phyloP scores from a whole-genome alignment of 2,797 vertebrate species.

The Danio choprae region DNA sequence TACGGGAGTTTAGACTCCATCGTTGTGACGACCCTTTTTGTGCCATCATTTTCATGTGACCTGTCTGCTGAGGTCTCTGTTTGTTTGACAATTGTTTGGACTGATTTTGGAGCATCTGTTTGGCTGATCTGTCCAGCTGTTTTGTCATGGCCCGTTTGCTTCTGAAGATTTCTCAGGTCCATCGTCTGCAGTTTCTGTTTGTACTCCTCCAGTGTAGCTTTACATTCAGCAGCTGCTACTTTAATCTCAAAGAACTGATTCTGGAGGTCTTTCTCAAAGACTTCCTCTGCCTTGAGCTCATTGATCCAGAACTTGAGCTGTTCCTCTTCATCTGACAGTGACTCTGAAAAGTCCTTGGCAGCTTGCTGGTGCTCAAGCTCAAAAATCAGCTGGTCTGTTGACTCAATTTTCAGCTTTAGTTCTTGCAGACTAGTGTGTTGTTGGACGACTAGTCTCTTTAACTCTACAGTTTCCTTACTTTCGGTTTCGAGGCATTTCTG shows the following conservation, averaged over 20 bases:
- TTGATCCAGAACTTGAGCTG: conserved; percentile 80
- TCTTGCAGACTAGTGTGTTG: conserved; percentile 72
- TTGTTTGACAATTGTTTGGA: conserved; percentile 17
- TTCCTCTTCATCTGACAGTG: conserved; percentile 69
- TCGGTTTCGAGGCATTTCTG: not conserved
- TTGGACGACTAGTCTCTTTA: conserved; percentile 66
- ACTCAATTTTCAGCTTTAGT: conserved; percentile 65
- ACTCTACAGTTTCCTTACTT: conserved; percentile 60
- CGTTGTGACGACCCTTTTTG: conserved; percentile 68
- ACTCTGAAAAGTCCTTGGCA: conserved; percentile 52
- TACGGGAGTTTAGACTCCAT: conserved; percentile 60
- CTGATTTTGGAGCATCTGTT: conserved; percentile 37
- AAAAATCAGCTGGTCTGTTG: conserved; percentile 66
- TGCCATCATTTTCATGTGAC: conserved; percentile 23
- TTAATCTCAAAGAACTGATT: conserved; percentile 77
- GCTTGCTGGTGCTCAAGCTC: conserved; percentile 68
- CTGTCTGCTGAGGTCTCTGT: not conserved
- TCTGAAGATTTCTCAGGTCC: conserved; percentile 33
- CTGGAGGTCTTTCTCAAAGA: conserved; percentile 75
- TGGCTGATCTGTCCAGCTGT: not conserved
- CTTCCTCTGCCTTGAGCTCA: conserved; percentile 77
- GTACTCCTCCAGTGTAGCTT: conserved; percentile 74
- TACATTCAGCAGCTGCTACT: conserved; percentile 71
- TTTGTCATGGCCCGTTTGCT: not conserved
- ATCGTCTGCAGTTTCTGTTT: conserved; percentile 64